Evolutionary conservation across 1,140 invertebrate genomes (phyloP), one percentile per base, ranked within the genome.

Genomic region (Acromyrmex charruanus): DNA sequence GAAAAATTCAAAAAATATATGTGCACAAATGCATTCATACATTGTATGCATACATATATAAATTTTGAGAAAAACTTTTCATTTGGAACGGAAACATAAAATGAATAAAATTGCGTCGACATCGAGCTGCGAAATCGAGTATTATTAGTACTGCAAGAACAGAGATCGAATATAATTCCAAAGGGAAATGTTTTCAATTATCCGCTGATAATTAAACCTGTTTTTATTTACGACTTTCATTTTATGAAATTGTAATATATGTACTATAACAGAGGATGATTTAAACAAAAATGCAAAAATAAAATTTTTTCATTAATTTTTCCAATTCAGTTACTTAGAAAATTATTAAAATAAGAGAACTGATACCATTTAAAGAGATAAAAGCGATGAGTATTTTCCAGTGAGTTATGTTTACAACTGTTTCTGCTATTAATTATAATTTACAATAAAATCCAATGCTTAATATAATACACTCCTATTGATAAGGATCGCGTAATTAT

Each of bases 111-210:
- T 80, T 5, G 0, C 16, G n/a, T 31, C 3, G n/a, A 80, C 69
- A 58, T 69, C 31, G 31, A 31, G 14, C 44, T 21, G 14, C n/a
- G 14, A 35, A 61, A 44, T 6, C 5, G 63, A 66, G n/a, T 55
- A 69, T 80, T 66, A 51, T 77, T 79, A 79, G 49, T 79, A 68
- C 31, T 68, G n/a, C 28, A 51, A 69, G 16, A 69, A 39, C n/a
- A 44, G 77, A 69, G 9, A 7, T 58, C 31, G 63, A 44, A 16
- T 49, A 25, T 80, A n/a, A 53, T 69, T 25, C 31, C 31, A 25
- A 39, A 58, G 16, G 28, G 49, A 80, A 80, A 80, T 80, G n/a
- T 80, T 80, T 80, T 39, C n/a, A 69, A 69, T 80, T 69, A 55
- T 55, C 31, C 10, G 6, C 49, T 28, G 16, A 69, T 44, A 39